Percentiles rank a stretch among this genome's conserved stretches.
phyloP scores from a whole-genome alignment of 2,888 invertebrate genomes.

The Gryllus longicercus region DNA sequence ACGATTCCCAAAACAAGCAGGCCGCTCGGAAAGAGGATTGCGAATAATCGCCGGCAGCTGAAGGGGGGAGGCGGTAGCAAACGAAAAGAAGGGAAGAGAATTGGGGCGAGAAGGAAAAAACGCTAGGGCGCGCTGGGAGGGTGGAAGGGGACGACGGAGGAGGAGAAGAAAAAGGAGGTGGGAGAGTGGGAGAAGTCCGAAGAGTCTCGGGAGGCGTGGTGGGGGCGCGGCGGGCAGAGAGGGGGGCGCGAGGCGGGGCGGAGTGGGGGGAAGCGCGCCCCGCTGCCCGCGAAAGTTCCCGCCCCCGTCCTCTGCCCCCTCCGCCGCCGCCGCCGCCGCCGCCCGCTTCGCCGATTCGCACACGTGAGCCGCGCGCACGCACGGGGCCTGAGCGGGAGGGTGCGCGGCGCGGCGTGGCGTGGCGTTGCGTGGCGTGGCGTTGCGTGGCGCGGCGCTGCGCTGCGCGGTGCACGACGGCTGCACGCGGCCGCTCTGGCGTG shows the following conservation, averaged over 20 bases:
- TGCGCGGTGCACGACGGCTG: background rate
- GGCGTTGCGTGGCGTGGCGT: background rate
- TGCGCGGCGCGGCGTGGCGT: background rate
- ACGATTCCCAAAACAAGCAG: background rate
- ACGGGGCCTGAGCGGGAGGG: background rate
- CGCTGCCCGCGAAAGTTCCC: slow-evolving; percentile 17
- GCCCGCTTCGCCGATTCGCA: background rate
- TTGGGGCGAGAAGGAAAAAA: background rate
- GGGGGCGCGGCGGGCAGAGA: background rate
- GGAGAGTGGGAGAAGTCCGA: background rate
- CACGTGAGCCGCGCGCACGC: background rate
- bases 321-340: background rate
- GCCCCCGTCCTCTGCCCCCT: background rate
- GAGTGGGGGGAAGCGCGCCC: background rate
- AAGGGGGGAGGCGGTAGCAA: background rate
- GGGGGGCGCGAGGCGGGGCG: background rate
- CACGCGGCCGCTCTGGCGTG: background rate
- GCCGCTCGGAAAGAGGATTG: background rate
- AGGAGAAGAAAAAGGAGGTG: background rate
- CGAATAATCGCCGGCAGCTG: background rate
- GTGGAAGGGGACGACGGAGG: background rate
- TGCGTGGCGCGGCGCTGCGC: background rate
- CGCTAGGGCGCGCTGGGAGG: background rate
- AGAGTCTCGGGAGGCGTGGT: background rate
- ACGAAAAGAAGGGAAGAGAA: background rate